Evolutionary conservation across 2,797 vertebrate genomes (phyloP), one percentile per base, ranked within the genome.

Genomic region (Cryptoblepharus egeriae): DNA sequence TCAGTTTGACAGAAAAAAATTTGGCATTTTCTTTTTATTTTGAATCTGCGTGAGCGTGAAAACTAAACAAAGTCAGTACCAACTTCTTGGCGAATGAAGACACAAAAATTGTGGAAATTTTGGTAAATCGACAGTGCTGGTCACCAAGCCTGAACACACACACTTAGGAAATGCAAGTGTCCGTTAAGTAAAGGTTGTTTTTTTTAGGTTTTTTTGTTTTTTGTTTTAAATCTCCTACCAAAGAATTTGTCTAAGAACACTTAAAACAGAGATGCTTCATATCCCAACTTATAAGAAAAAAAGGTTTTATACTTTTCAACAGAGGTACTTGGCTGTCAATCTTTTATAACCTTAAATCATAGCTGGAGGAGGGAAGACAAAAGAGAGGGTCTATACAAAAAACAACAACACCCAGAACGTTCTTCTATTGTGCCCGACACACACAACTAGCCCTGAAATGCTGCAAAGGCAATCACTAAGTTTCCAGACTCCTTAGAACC

Each of bases 11-110:
- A 93, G 93, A 87, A 86, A 92, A 73, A 93, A 42, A 42, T 93
- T 93, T 95, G 95, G 94, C 94, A 92, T 91, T 93, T 93, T 91
- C 49, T 86, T 90, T 94, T 96, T 95, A 95, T 95, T 95, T 93
- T 92, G 94, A 93, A 93, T 94, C 89, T 1, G 22, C 89, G 89
- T 93, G 91, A 92, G 84, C 24, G 74, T 93, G 85, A 94, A n/a
- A 42, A 90, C 15, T 87, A 93, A 94, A 93, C 89, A 91, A 94
- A 94, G 93, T 92, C 90, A 86, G 90, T 91, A 92, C 91, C 88
- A 92, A 92, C 89, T 93, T 94, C n/a, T 92, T 90, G 93, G 93
- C 92, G 92, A 93, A 88, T 82, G 86, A 93, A 92, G 93, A 93
- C 93, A 93, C 83, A 92, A 81, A 91, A 82, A 49, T 80, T 81